A percentile compares a stretch with the other conserved stretches of the same genome.
Evolutionary conservation across 2,113 vertebrate genomes (phyloP).

Genomic region (Conger conger): DNA sequence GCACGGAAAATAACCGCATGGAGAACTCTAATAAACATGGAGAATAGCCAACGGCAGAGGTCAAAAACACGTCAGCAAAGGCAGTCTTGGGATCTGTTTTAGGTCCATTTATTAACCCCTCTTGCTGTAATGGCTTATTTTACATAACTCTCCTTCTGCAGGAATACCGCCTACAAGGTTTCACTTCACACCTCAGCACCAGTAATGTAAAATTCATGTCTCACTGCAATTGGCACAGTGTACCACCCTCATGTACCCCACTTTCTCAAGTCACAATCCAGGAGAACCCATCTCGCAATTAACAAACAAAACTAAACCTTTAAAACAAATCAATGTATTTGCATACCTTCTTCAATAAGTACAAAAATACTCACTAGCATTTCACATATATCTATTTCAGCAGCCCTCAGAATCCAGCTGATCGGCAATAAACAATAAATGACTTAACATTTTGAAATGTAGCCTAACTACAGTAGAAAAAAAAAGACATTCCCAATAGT

Average conservation of each 20-base stretch:
- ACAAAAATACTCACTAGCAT: slow-evolving; percentile 41
- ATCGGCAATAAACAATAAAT: too few species aligned
- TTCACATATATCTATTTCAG: slow-evolving; percentile 60
- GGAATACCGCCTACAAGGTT: neutral
- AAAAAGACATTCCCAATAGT: neutral
- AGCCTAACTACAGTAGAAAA: neutral
- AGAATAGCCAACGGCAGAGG: neutral
- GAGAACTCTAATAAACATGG: neutral
- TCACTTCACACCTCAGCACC: neutral
- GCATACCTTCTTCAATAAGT: slow-evolving; percentile 32
- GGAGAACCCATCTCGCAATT: neutral
- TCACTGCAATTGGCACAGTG: neutral
- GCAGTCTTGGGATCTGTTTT: neutral
- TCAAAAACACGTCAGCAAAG: neutral
- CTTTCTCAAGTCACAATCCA: neutral
- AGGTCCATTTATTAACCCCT: neutral
- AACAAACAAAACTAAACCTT: neutral
- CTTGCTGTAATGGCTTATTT: neutral
- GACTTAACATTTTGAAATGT: slow-evolving; percentile 42
- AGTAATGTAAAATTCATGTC: neutral
- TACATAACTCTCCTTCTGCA: neutral
- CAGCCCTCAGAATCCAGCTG: slow-evolving; percentile 19
- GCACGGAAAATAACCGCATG: neutral
- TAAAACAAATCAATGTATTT: neutral
- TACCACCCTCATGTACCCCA: neutral